A percentile compares a stretch with the other conserved stretches of the same genome.
Conservation (phyloP, 2,888 invertebrate species). For the Idaea straminata region DNA sequence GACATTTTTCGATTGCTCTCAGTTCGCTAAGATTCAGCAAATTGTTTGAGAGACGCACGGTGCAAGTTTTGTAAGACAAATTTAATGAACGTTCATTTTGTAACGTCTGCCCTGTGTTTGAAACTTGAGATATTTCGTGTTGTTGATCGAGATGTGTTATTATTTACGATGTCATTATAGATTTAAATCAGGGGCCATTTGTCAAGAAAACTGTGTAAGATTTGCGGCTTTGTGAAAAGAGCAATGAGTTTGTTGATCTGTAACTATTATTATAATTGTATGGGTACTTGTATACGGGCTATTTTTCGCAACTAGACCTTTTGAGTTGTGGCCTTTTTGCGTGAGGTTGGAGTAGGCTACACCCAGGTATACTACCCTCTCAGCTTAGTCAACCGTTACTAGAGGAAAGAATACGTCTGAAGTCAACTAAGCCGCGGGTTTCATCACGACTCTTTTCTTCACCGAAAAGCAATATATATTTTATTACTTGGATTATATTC, state of each 20-base stretch:
- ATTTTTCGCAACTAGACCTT: neutral
- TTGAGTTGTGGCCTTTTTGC: no score
- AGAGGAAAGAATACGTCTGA: no score
- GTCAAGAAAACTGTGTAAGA: neutral
- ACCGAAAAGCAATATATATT: no score
- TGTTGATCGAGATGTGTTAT: neutral
- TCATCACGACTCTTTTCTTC: no score
- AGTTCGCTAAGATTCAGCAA: slow-evolving; percentile 14
- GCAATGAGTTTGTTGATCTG: neutral
- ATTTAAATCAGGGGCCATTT: neutral
- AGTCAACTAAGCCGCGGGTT: no score
- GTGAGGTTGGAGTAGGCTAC: no score
- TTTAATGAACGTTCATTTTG: slow-evolving; percentile 11
- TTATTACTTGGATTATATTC: no score
- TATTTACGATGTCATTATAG: neutral
- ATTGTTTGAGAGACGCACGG: slow-evolving; percentile 1
- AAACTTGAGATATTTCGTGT: neutral
- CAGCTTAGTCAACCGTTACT: no score
- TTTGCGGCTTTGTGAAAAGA: neutral
- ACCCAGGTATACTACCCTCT: no score
- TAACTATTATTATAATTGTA: neutral
- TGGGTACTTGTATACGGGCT: neutral
- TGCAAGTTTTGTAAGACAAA: slow-evolving; percentile 20
- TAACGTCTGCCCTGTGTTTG: slow-evolving; percentile 4
- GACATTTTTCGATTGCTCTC: slow-evolving; percentile 26